Conservation (phyloP, 2,888 invertebrate species). For the Dione juno region DNA sequence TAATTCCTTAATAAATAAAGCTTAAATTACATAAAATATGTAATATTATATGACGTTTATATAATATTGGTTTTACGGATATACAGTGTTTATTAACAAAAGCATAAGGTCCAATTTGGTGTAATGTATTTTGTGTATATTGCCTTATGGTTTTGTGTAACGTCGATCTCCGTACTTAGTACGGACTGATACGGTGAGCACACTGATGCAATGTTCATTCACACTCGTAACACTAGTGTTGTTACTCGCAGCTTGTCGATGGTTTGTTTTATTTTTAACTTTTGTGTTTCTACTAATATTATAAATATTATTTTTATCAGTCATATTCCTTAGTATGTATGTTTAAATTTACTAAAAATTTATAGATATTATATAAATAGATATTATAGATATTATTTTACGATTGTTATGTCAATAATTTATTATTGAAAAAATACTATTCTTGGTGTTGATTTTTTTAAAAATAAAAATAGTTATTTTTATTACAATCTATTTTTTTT, state of each 20-base stretch:
- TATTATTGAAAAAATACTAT: too few species aligned
- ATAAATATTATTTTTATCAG: too few species aligned
- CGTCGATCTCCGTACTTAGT: slow-evolving; percentile 71
- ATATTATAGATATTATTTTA: too few species aligned
- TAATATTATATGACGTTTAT: slow-evolving; percentile 15
- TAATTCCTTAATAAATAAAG: background rate
- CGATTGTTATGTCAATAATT: too few species aligned
- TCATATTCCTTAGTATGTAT: too few species aligned
- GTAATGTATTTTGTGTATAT: slow-evolving; percentile 43
- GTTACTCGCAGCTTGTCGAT: slow-evolving; percentile 41
- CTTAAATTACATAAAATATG: slow-evolving; percentile 20
- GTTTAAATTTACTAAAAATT: too few species aligned
- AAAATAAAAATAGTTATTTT: too few species aligned
- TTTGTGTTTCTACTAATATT: background rate
- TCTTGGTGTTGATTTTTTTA: too few species aligned
- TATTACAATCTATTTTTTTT: background rate
- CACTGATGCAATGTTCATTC: slow-evolving; percentile 77
- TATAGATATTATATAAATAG: too few species aligned
- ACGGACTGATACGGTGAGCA: slow-evolving; percentile 75
- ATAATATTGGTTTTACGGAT: background rate
- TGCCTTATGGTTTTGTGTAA: slow-evolving; percentile 53
- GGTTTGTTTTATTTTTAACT: background rate
- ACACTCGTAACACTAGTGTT: slow-evolving; percentile 66
- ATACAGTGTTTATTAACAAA: background rate
- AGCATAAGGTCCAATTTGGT: slow-evolving; percentile 28